phyloP scores from a whole-genome alignment of 2,113 vertebrate species.

The Otis tarda region DNA sequence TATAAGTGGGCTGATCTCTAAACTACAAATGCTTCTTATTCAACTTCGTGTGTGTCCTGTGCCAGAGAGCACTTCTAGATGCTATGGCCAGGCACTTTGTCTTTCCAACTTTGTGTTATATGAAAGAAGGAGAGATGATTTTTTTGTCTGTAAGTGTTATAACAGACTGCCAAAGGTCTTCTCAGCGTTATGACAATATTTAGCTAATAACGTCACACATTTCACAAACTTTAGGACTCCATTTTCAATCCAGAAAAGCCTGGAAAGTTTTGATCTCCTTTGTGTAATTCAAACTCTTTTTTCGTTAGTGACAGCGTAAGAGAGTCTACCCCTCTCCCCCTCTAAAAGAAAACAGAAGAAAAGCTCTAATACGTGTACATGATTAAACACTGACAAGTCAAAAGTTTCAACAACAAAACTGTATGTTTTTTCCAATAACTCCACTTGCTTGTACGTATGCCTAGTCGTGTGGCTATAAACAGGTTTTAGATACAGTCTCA shows the following conservation, averaged over 20 bases:
- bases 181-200: neutral
- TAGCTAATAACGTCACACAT: neutral
- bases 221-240: neutral
- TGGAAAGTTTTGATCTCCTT: neutral
- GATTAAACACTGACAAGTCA: neutral
- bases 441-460: neutral
- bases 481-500: neutral
- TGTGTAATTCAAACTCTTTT: neutral
- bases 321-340: neutral
- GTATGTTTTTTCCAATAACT: neutral
- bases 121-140: neutral
- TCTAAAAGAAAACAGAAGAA: neutral
- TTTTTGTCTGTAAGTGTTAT: neutral
- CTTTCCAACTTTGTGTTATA: neutral
- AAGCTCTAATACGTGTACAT: neutral
- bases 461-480: neutral
- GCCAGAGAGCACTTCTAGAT: neutral
- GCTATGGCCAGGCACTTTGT: neutral
- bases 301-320: neutral
- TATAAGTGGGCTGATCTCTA: slow-evolving; percentile 14
- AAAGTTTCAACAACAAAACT: neutral
- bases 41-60: neutral
- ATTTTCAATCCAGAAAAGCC: neutral
- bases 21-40: neutral
- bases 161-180: neutral